Percentiles rank a stretch among this genome's conserved stretches.
Evolutionary conservation across 1,140 invertebrate species (phyloP).

Genomic region (Protaetia brevitarsis): DNA sequence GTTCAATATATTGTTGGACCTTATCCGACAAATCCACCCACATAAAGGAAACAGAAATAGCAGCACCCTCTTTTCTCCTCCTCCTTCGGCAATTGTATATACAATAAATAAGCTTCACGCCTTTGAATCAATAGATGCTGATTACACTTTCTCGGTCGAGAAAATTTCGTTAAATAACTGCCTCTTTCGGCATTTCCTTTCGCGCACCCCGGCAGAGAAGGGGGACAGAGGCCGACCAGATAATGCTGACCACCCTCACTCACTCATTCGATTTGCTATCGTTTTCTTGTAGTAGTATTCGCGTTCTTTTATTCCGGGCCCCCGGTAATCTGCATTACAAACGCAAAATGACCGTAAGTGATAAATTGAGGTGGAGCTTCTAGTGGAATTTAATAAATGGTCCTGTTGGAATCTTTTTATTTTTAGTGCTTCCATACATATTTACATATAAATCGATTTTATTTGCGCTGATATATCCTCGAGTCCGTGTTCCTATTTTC

Average conservation of each 20-base stretch:
- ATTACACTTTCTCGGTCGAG: background rate
- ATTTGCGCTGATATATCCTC: too few species aligned
- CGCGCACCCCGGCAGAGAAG: too few species aligned
- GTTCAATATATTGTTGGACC: too few species aligned
- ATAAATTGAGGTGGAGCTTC: background rate
- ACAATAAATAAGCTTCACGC: conserved; percentile 5
- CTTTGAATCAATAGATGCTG: conserved; percentile 15
- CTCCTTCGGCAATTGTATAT: too few species aligned
- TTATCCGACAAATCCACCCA: too few species aligned
- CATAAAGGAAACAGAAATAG: too few species aligned
- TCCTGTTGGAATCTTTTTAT: too few species aligned
- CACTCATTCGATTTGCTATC: background rate
- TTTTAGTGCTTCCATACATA: background rate
- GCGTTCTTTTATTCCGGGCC: background rate
- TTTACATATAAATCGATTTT: conserved; percentile 2
- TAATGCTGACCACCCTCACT: conserved; percentile 11
- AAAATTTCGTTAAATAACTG: conserved; percentile 16
- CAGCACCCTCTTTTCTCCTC: too few species aligned
- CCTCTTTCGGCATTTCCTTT: background rate
- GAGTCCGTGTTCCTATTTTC: too few species aligned
- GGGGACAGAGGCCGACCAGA: too few species aligned
- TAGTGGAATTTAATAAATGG: conserved; percentile 1
- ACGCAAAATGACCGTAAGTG: conserved; percentile 9
- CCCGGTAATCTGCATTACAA: conserved; percentile 6
- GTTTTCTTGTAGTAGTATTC: conserved; percentile 12